phyloP scores from a whole-genome alignment of 2,113 vertebrate genomes.

The Nesospiza acunhae region DNA sequence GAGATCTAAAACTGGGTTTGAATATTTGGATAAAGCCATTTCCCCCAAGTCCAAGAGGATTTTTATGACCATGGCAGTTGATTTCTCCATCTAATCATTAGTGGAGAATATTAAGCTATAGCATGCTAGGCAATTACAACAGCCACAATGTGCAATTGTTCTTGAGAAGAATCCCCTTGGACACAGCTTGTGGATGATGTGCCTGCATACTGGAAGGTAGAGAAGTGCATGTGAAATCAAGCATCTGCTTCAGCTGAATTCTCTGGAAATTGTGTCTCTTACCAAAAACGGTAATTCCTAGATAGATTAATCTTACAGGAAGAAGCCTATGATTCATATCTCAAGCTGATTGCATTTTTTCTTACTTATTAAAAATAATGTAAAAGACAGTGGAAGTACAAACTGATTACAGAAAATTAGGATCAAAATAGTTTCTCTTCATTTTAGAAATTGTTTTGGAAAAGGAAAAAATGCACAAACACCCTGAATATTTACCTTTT shows the following conservation, averaged over 20 bases:
- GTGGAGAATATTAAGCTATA: background rate
- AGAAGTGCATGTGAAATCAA: background rate
- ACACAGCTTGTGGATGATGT: background rate
- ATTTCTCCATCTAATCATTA: background rate
- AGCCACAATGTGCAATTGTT: background rate
- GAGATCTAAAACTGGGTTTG: background rate
- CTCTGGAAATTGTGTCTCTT: constrained; percentile 9
- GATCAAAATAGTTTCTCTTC: background rate
- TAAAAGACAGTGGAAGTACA: background rate
- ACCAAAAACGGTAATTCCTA: constrained; percentile 43
- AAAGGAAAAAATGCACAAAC: background rate
- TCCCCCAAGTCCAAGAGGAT: constrained; percentile 37
- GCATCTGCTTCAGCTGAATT: constrained; percentile 32
- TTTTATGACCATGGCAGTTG: background rate
- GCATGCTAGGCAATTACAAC: background rate
- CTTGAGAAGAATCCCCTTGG: background rate
- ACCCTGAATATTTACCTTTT: background rate
- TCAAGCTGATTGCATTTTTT: background rate
- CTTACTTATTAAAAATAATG: background rate
- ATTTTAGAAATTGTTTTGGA: background rate
- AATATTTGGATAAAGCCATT: background rate
- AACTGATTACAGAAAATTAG: background rate
- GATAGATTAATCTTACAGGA: background rate
- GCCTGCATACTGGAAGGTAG: background rate
- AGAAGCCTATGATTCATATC: constrained; percentile 1